Evolutionary conservation across 2,888 invertebrate genomes (phyloP), one percentile per base, ranked within the genome.

Genomic region (Clostera curtula): DNA sequence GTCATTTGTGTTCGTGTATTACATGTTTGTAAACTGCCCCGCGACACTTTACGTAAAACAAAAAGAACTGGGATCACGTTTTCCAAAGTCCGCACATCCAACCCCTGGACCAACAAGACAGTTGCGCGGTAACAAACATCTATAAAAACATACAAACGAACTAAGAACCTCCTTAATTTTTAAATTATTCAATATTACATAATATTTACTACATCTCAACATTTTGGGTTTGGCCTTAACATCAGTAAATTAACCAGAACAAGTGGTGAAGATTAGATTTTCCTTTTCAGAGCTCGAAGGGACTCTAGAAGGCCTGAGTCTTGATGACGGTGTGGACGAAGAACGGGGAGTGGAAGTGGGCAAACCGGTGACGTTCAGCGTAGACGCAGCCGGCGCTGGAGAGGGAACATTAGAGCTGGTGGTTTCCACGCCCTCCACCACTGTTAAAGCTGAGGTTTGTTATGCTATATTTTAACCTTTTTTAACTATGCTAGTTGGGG

Each of bases 361-460:
- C 3, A 91, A 93, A 52, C 93, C 95, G 0, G 92, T 95, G 1
- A 96, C 95, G 0, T 96, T 96, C 65, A 93, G 93, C 46, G 97
- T 97, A 16, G 97, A 97, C 74, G 96, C 97, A 1, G 95, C 95
- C 0, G 93, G 95, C 54, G 97, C 97, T 2, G 97, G 97, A 0
- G 95, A 96, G 68, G 97, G 97, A 1, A 96, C 95, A 0, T 77
- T 96, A 3, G 96, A 96, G 57, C 83, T 97, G 8, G 96, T 96
- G 0, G 96, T 97, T 1, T 95, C 95, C 24, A 96, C 96, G 0
- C 93, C 93, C 9, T 93, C 94, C 27, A 85, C 83, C 12, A 95
- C 96, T 2, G 94, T 96, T 2, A 93, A 96, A 67, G 94, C 94
- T 2, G 94, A 94, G 82, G 93, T 93, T 23, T 25, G 40, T 33